phyloP scores from a whole-genome alignment of 92 coral and sea anemone genomes.

The Epizoanthus fatuus region DNA sequence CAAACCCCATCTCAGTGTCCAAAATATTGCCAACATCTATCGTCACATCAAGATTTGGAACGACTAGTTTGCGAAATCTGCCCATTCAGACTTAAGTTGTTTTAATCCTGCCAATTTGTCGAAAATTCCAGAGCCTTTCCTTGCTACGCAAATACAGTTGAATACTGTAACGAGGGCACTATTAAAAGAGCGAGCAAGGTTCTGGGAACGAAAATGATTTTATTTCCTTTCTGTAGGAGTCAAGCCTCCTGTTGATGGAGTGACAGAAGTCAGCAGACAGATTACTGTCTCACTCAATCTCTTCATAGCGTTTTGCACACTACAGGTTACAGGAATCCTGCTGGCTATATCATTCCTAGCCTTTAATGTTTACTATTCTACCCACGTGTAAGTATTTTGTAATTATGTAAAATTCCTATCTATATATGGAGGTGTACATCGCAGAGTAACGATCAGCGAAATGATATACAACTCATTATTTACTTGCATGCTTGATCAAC shows the following conservation, averaged over 20 bases:
- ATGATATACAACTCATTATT: not conserved
- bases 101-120: no score
- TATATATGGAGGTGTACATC: not conserved
- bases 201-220: not conserved
- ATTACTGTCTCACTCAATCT: constrained; percentile 51
- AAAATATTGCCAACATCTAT: no score
- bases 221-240: constrained; percentile 51
- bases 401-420: not conserved
- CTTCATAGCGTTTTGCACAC: constrained; percentile 61
- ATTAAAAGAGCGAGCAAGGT: no score
- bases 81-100: no score
- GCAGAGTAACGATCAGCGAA: no score
- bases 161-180: no score
- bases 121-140: no score
- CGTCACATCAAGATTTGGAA: no score
- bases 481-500: no score
- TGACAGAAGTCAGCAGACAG: constrained; percentile 44
- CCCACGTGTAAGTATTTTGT: constrained; percentile 58
- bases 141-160: no score
- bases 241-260: constrained; percentile 62
- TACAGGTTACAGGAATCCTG: constrained; percentile 69
- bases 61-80: no score
- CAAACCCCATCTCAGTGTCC: no score
- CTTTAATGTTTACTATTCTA: constrained; percentile 68
- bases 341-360: constrained; percentile 67